Base-by-base conservation (phyloP, 2,888 invertebrate genomes). In the Lordiphosa andalusiaca region DNA sequence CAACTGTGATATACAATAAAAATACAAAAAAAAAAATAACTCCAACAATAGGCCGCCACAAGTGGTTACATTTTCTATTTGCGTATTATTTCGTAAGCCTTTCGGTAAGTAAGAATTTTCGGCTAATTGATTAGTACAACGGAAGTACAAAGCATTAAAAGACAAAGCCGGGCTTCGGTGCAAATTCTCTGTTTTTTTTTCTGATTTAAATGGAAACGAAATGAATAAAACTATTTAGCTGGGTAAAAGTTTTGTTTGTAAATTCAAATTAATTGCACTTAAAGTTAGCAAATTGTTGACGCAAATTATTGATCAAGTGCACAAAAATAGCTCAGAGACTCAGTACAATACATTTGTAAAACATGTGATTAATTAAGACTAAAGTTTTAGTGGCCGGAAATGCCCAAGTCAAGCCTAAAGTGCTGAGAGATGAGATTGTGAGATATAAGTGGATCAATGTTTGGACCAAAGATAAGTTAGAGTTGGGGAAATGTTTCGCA, bases 241-340 rank as follows among this genome's bases (percentile, higher is more conserved):
- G 48, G 44, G 47, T 42, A 19, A 56, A 47, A 33, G 12, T 53
- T 46, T 56, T 52, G 63, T 61, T 68, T 65, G 56, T 56, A 63
- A 56, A 63, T 60, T 39, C 60, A 52, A 73, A 71, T 71, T 77
- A 77, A 77, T 74, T 77, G 68, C 66, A 66, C 41, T 68, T 72
- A 60, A 81, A 77, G 67, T 68, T 58, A 68, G 69, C 49, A 38
- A 39, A 47, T 33, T 36, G 19, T 55, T 60, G 63, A 69, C 69
- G 50, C 46, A 66, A 66, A 66, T 52, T 61, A 72, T 81, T 67
- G 71, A 77, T 63, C 50, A 57, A 58, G 23, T 49, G 44, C 46
- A 58, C 57, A 19, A 64, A 74, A 81, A 74, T 81, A 74, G 42
- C 35, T 12, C 19, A 40, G 3, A 12, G 42, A 23, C 36, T 25